Conservation (phyloP, 2,113 vertebrate genomes). For the Felis chaus region DNA sequence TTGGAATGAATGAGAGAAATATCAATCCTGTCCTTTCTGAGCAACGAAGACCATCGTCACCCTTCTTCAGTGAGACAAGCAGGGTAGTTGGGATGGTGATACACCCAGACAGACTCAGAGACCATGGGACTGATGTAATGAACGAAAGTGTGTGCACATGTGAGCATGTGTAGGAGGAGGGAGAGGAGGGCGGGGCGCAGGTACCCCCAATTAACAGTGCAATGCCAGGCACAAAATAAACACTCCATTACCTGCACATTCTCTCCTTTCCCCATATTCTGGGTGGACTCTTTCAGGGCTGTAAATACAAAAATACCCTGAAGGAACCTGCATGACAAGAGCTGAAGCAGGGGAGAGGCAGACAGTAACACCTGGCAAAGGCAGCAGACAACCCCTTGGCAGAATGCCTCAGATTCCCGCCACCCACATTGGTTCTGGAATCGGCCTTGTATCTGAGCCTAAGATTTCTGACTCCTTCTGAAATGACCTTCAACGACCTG, state of each 20-base stretch:
- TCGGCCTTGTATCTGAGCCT: background rate
- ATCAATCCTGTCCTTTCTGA: background rate
- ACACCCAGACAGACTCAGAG: background rate
- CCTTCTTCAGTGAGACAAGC: background rate
- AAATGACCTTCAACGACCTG: background rate
- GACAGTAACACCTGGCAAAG: background rate
- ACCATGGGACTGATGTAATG: too few relatives aligned
- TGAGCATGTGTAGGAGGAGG: too few relatives aligned
- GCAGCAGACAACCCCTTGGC: background rate
- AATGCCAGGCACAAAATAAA: background rate
- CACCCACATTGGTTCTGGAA: background rate
- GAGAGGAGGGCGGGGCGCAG: too few relatives aligned
- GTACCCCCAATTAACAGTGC: fast-evolving
- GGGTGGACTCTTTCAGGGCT: background rate
- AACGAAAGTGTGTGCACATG: background rate
- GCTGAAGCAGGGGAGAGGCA: background rate
- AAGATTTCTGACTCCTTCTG: background rate
- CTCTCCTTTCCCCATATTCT: background rate
- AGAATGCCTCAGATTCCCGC: background rate
- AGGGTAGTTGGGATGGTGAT: background rate
- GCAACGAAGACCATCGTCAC: fast-evolving
- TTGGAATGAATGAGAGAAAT: background rate
- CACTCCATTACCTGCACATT: fast-evolving
- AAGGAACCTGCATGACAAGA: background rate
- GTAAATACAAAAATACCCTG: background rate